Percentiles rank a stretch among this genome's conserved stretches.
Evolutionary conservation across 2,113 vertebrate species (phyloP).

Genomic region (Chamaetylas fuelleborni): DNA sequence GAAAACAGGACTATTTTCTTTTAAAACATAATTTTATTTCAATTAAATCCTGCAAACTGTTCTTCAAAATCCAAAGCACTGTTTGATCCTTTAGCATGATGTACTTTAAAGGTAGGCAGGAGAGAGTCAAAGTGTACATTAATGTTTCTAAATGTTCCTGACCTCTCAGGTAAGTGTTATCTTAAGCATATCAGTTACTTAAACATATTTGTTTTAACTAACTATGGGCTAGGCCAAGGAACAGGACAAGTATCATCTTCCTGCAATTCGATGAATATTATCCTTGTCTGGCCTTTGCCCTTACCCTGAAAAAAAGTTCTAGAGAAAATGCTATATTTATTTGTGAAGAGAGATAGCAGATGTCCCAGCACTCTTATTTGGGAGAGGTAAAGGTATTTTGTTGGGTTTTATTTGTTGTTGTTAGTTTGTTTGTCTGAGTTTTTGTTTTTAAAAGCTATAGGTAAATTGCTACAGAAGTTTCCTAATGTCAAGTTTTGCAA

Average conservation of each 20-base stretch:
- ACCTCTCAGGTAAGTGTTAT: neutral
- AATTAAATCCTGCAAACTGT: neutral
- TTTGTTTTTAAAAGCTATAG: neutral
- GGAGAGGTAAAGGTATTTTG: neutral
- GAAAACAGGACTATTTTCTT: neutral
- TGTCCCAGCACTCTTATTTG: neutral
- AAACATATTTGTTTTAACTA: neutral
- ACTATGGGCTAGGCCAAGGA: neutral
- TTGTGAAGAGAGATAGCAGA: neutral
- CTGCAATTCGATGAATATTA: neutral
- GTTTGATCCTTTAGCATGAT: neutral
- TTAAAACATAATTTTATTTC: neutral
- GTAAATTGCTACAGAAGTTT: neutral
- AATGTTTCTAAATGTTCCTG: neutral
- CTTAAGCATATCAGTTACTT: neutral
- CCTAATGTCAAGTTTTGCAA: neutral
- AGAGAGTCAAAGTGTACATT: neutral
- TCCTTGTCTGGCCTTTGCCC: rapidly evolving
- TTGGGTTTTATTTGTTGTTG: neutral
- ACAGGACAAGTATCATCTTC: neutral
- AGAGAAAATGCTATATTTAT: neutral
- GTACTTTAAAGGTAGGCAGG: neutral
- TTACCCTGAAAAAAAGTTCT: neutral
- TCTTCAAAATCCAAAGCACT: neutral
- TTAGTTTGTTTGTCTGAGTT: neutral